Evolutionary conservation across 2,888 invertebrate genomes (phyloP), one percentile per base, ranked within the genome.

Genomic region (Drosophila nr. perissopoda): DNA sequence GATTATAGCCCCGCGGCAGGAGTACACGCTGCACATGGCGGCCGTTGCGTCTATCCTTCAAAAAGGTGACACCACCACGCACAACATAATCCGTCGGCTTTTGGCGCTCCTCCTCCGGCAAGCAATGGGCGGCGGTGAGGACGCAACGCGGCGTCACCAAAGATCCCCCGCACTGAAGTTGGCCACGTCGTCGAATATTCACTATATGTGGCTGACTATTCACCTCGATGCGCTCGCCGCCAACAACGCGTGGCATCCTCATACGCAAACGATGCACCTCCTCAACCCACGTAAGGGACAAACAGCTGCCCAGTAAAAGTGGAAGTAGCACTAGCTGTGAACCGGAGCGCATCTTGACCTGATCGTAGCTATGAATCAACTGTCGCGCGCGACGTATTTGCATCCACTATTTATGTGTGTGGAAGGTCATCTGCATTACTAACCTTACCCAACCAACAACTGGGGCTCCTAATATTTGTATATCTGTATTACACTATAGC

Each of bases 51-150:
- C 59, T 73, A 25, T 92, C 91, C 16, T 62, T 69, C 5, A 92
- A 31, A 57, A 71, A 85, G 5, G 87, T 88, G 2, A 87, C 87
- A 0, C 92, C 92, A 2, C 80, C 91, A 4, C 89, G 90, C 6
- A 92, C 82, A 27, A 72, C 73, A 21, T 91, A 86, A 18, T 90
- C 82, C 29, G 66, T 48, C 0, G 82, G 69, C 1, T 61, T 8
- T 7, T 45, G 16, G 8, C 77, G 61, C 5, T 52, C 34, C 4
- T 78, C 51, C 4, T 81, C 53, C 11, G 76, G 63, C 4, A 88
- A 54, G 63, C 92, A 92, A 60, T 92, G 92, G 2, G 90, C 92
- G 8, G 92, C 92, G 2, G 92, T 92, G 4, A 92, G 57, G 13
- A 92, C 87, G 61, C 92, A 92, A 18, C 76, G 83, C 0, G 84